These are phyloP conservation scores for Triplophysa siluroides DNA, from an alignment of 2,113 vertebrate genomes.

Conservation along the genomic window DNA sequence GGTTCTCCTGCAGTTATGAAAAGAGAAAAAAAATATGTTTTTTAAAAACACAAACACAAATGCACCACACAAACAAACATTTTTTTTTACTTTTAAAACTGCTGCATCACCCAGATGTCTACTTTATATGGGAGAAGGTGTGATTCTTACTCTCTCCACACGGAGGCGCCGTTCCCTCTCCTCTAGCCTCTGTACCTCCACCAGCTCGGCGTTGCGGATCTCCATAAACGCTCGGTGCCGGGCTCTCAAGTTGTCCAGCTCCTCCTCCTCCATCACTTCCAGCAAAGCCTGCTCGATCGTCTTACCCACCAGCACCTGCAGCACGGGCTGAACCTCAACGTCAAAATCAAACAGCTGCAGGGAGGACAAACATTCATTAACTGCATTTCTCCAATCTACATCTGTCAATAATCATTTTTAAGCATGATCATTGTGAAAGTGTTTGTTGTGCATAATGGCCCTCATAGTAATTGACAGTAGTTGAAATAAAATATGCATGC, in stretches of 20 bases:
- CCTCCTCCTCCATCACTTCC: constrained; percentile 95
- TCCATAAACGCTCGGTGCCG: constrained; percentile 77
- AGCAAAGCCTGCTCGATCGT: constrained; percentile 88
- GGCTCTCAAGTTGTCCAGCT: constrained; percentile 79
- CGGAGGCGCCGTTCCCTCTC: constrained; percentile 82
- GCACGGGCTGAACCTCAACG: constrained; percentile 84
- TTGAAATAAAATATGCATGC: not conserved
- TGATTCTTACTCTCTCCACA: constrained; percentile 79
- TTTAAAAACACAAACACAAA: no score
- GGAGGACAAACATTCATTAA: not conserved
- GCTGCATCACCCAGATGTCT: not conserved
- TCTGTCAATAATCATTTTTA: no score
- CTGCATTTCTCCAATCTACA: no score
- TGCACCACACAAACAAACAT: no score
- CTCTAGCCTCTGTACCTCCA: constrained; percentile 86
- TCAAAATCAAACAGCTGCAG: constrained; percentile 93
- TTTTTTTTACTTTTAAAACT: no score
- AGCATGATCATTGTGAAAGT: no score
- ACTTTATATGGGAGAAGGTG: no score
- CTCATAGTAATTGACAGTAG: no score
- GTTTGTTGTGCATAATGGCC: no score
- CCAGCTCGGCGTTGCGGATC: constrained; percentile 79
- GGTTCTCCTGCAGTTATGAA: constrained; percentile 72
- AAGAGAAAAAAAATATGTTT: not conserved
- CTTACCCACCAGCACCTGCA: constrained; percentile 92